Evolutionary conservation across 2,797 vertebrate genomes (phyloP).

Genomic region (Melanotaenia parkinsoni): DNA sequence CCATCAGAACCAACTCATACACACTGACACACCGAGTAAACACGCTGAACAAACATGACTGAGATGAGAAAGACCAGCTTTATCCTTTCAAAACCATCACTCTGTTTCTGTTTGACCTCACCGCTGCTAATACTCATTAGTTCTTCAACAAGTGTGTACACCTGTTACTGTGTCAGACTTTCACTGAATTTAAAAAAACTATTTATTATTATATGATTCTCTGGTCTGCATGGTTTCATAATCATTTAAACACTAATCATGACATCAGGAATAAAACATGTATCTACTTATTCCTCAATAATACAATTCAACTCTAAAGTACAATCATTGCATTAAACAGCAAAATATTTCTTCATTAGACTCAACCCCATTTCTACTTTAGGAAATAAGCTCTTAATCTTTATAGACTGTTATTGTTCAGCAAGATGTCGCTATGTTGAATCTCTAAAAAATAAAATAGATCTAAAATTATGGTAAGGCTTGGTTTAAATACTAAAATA

Average conservation of each 20-base stretch:
- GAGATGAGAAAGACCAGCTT: constrained; percentile 53
- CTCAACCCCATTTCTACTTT: constrained; percentile 25
- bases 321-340: not conserved
- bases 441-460: constrained; percentile 48
- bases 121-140: not conserved
- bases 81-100: constrained; percentile 38
- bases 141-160: not conserved
- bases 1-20: constrained; percentile 43
- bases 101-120: constrained; percentile 41
- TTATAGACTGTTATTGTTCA: constrained; percentile 57
- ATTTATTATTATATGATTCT: not conserved
- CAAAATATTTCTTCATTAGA: constrained; percentile 13
- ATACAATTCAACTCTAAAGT: constrained; percentile 1
- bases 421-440: constrained; percentile 22
- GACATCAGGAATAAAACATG: not conserved
- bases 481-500: constrained; percentile 11
- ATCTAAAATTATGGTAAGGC: constrained; percentile 42
- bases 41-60: constrained; percentile 56
- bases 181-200: not conserved
- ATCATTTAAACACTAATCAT: not conserved
- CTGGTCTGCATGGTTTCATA: not conserved
- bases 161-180: not conserved
- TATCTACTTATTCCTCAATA: not conserved
- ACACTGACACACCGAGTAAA: constrained; percentile 45
- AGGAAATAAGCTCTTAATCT: constrained; percentile 61